Evolutionary conservation across 23 tunicate species (phyloP).

Genomic region (Clavelina lepadiformis): DNA sequence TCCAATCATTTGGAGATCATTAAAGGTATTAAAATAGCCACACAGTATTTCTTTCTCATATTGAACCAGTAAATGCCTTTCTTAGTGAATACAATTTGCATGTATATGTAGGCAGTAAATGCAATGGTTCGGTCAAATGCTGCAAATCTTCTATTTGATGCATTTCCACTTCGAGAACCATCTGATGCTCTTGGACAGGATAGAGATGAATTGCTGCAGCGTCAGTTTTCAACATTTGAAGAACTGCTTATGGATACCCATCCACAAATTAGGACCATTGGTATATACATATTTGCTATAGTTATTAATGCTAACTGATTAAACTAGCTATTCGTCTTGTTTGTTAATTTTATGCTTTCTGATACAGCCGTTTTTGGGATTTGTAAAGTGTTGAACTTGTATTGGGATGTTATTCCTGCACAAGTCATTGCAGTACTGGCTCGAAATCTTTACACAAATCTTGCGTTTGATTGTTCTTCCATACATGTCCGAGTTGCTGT

Average conservation of each 20-base stretch:
- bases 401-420: constrained; percentile 78
- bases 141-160: constrained; percentile 53
- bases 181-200: constrained; percentile 15
- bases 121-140: constrained; percentile 91
- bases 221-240: constrained; percentile 53
- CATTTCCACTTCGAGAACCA: constrained; percentile 49
- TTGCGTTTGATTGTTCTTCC: constrained; percentile 58
- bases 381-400: constrained; percentile 43
- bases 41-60: no score
- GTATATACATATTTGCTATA: constrained; percentile 12
- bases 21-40: constrained; percentile 37
- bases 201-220: constrained; percentile 25
- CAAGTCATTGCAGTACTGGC: constrained; percentile 39
- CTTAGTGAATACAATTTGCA: background rate
- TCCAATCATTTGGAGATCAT: constrained; percentile 85
- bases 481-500: constrained; percentile 61
- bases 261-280: constrained; percentile 56
- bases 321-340: background rate
- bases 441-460: constrained; percentile 34
- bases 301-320: background rate
- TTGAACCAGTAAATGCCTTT: background rate
- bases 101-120: constrained; percentile 53
- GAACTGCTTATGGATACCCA: constrained; percentile 40
- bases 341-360: background rate
- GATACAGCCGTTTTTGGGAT: constrained; percentile 39